Evolutionary conservation across 2,113 vertebrate genomes (phyloP).

Genomic region (Pluvialis apricaria): DNA sequence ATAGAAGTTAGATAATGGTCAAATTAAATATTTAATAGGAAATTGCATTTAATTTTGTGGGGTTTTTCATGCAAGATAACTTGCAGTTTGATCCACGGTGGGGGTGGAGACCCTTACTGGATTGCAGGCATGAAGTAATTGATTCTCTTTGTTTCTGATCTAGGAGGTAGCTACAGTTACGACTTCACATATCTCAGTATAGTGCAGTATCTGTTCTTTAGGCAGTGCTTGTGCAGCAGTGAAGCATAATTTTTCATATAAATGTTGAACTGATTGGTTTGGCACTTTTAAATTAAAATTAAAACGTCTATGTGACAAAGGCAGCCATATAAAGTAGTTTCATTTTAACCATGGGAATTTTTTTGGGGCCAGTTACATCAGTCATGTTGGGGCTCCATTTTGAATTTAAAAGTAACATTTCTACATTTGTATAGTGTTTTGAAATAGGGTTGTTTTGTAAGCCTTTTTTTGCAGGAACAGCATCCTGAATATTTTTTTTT

Average conservation of each 20-base stretch:
- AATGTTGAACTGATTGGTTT: background rate
- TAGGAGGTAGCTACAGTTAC: background rate
- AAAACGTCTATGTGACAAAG: background rate
- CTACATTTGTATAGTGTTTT: background rate
- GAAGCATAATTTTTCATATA: background rate
- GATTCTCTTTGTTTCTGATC: background rate
- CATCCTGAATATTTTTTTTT: background rate
- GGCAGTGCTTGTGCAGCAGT: background rate
- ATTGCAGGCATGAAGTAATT: background rate
- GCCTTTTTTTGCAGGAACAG: background rate
- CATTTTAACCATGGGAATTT: background rate
- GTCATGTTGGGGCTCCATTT: background rate
- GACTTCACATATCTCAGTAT: background rate
- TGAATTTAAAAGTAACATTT: background rate
- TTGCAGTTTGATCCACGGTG: background rate
- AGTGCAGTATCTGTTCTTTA: background rate
- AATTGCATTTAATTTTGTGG: background rate
- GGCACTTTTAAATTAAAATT: background rate
- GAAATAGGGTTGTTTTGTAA: background rate
- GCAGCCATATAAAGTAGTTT: background rate
- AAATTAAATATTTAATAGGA: background rate
- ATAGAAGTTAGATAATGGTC: background rate
- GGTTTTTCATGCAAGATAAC: background rate
- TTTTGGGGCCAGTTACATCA: background rate
- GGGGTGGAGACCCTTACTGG: background rate